Conservation (phyloP, 2,797 vertebrate species). For the Pelodytes ibericus region DNA sequence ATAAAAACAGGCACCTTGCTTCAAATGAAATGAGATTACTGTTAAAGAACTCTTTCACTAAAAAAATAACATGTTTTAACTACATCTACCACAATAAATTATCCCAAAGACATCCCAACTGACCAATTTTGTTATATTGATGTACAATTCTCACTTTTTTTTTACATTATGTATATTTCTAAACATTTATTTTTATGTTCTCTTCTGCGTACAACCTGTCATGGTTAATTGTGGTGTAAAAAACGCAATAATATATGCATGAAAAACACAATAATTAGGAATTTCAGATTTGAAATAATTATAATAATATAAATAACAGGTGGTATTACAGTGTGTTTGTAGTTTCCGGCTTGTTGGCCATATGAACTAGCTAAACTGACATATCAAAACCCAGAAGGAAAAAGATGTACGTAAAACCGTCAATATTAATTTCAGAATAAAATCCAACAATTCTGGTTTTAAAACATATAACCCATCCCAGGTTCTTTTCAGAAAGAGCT, state of each 20-base stretch:
- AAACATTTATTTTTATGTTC: constrained; percentile 48
- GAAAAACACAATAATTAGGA: constrained; percentile 57
- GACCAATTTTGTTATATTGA: constrained; percentile 1
- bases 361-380: constrained; percentile 34
- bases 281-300: constrained; percentile 52
- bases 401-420: background rate
- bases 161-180: constrained; percentile 29
- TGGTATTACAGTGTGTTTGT: constrained; percentile 54
- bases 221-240: constrained; percentile 48
- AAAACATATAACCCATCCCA: background rate
- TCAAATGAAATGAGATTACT: too few species aligned
- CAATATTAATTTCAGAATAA: background rate
- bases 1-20: too few species aligned
- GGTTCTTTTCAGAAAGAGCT: background rate
- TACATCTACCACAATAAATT: background rate
- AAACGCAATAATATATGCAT: constrained; percentile 55
- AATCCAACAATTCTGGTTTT: background rate
- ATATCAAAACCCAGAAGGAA: background rate
- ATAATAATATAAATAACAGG: constrained; percentile 55
- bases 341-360: constrained; percentile 38
- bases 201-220: constrained; percentile 45
- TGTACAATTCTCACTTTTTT: constrained; percentile 35
- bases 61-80: background rate
- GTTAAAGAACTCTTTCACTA: too few species aligned
- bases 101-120: background rate